These are phyloP conservation scores for Eutolmus rufibarbis DNA, from an alignment of 2,888 invertebrate genomes.

Conservation along the genomic window DNA sequence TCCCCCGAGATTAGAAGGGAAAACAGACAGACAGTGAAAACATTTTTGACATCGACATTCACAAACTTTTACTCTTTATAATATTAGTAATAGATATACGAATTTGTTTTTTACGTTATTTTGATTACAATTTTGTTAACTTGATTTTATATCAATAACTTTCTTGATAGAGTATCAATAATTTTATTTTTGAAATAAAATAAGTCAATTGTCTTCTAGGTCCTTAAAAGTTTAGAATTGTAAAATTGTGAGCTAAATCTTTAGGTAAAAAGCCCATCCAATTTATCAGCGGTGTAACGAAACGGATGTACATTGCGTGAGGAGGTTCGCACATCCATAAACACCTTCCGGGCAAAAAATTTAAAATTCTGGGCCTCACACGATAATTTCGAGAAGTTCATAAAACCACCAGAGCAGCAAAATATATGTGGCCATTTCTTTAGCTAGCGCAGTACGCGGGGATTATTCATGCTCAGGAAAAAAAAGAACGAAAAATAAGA, in stretches of 20 bases:
- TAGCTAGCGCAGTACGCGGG: background rate
- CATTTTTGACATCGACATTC: too few species aligned
- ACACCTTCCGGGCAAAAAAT: background rate
- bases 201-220: background rate
- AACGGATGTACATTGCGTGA: background rate
- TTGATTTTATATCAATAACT: too few species aligned
- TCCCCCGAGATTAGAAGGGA: too few species aligned
- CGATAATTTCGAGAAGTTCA: background rate
- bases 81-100: too few species aligned
- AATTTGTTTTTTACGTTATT: too few species aligned
- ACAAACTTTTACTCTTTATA: too few species aligned
- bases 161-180: too few species aligned
- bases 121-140: too few species aligned
- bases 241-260: background rate
- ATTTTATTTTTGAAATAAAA: too few species aligned
- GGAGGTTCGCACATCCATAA: background rate
- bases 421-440: background rate
- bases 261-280: background rate
- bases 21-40: too few species aligned
- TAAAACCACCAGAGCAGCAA: background rate
- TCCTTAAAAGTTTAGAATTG: background rate
- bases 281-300: background rate
- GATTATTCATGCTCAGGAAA: background rate
- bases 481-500: background rate
- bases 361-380: background rate